Evolutionary conservation across 1,140 invertebrate species (phyloP).

Genomic region (Diplogasteroides magnus): DNA sequence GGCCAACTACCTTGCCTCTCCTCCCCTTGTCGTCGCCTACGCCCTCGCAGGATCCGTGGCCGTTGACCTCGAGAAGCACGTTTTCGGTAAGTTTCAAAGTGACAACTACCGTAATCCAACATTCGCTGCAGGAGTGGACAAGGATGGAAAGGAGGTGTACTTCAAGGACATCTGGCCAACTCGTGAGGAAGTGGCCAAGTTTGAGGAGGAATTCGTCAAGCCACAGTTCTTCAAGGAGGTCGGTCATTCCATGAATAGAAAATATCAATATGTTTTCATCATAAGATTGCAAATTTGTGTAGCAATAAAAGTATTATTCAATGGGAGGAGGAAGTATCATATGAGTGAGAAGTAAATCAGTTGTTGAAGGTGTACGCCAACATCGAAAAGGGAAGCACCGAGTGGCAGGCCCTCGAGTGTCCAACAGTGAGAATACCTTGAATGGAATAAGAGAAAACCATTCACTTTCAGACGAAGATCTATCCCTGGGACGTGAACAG

Average conservation of each 20-base stretch:
- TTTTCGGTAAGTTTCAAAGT: conserved; percentile 75
- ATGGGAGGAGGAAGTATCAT: too few species aligned
- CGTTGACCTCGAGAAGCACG: conserved; percentile 86
- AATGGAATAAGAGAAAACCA: background rate
- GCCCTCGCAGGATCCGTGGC: conserved; percentile 86
- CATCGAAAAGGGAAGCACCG: conserved; percentile 68
- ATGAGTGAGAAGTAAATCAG: too few species aligned
- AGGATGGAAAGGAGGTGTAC: conserved; percentile 63
- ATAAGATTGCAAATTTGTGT: too few species aligned
- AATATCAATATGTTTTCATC: conserved; percentile 5
- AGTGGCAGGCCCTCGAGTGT: conserved; percentile 77
- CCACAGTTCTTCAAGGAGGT: conserved; percentile 91
- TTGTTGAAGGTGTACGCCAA: conserved; percentile 68
- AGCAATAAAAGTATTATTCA: too few species aligned
- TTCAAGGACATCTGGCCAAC: conserved; percentile 91
- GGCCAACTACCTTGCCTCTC: conserved; percentile 92
- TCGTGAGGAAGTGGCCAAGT: conserved; percentile 73
- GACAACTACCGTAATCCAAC: too few species aligned
- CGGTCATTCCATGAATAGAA: background rate
- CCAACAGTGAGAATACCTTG: conserved; percentile 62
- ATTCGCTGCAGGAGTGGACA: background rate
- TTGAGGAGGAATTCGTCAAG: conserved; percentile 83
- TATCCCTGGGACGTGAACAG: conserved; percentile 86
- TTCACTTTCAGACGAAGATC: conserved; percentile 59
- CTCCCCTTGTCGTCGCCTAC: conserved; percentile 89